Evolutionary conservation across 2,888 invertebrate species (phyloP).

Genomic region (Andrena haemorrhoa): DNA sequence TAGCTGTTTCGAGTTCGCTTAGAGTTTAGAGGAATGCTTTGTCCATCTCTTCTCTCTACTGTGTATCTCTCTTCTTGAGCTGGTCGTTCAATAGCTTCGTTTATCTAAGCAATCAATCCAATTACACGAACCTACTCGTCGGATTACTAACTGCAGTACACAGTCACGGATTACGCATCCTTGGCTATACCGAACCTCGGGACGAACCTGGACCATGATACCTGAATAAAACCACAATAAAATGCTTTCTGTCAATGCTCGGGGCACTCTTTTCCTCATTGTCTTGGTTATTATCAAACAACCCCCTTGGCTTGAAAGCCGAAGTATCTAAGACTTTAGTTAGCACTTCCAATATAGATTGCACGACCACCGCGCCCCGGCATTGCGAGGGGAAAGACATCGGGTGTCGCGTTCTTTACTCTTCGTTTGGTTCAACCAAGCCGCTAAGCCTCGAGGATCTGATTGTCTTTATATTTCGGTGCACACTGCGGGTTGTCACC

Average conservation of each 20-base stretch:
- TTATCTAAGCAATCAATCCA: slow-evolving; percentile 70
- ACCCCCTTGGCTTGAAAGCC: slow-evolving; percentile 40
- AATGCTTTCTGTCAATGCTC: slow-evolving; percentile 46
- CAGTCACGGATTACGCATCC: slow-evolving; percentile 8
- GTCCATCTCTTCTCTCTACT: slow-evolving; percentile 58
- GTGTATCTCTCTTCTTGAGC: slow-evolving; percentile 17
- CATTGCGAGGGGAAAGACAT: slow-evolving; percentile 27
- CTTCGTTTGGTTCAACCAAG: slow-evolving; percentile 55
- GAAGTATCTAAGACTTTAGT: slow-evolving; percentile 69
- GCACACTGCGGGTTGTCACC: slow-evolving; percentile 40
- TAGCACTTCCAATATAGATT: slow-evolving; percentile 71
- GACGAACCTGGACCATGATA: too few relatives aligned
- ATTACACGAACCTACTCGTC: slow-evolving; percentile 48
- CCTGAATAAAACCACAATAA: too few relatives aligned
- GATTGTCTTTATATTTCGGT: slow-evolving; percentile 71
- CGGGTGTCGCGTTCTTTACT: slow-evolving; percentile 54
- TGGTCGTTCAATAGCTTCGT: slow-evolving; percentile 47
- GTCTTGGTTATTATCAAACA: slow-evolving; percentile 40
- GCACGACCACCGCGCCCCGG: slow-evolving; percentile 49
- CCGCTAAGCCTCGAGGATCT: slow-evolving; percentile 71
- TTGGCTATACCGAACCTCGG: background rate
- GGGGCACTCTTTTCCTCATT: slow-evolving; percentile 41
- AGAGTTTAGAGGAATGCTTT: slow-evolving; percentile 60
- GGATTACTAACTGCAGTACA: slow-evolving; percentile 9
- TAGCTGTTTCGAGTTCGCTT: slow-evolving; percentile 48